A percentile compares a stretch with the other conserved stretches of the same genome.
These are phyloP conservation scores for Tetrax tetrax DNA, from an alignment of 2,113 vertebrate genomes.

Conservation along the genomic window DNA sequence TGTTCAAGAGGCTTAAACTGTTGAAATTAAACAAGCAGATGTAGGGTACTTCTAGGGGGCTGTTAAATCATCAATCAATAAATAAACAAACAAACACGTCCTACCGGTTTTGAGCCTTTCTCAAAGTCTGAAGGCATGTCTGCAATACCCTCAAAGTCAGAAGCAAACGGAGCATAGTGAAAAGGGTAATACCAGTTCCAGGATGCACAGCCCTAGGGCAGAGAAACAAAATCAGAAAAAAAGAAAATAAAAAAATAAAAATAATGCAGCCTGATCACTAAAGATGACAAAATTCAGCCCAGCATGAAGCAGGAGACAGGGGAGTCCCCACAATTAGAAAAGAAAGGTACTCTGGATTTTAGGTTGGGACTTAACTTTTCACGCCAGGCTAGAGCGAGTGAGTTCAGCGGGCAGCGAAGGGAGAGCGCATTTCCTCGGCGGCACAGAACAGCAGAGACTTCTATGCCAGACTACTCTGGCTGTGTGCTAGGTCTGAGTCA, in stretches of 20 bases:
- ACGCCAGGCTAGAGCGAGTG: background rate
- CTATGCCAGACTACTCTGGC: background rate
- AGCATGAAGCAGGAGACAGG: background rate
- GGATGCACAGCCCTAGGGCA: slow-evolving; percentile 91
- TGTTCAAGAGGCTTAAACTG: slow-evolving; percentile 97
- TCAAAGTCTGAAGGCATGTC: slow-evolving; percentile 91
- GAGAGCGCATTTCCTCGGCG: background rate
- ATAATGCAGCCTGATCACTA: no score
- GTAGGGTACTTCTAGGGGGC: background rate
- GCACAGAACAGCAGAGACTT: background rate
- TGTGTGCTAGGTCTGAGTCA: background rate
- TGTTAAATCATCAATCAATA: background rate
- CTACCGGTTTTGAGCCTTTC: slow-evolving; percentile 90
- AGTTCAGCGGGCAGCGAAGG: background rate
- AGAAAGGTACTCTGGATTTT: background rate
- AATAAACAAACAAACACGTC: background rate
- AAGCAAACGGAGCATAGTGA: slow-evolving; percentile 97
- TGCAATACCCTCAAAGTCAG: slow-evolving; percentile 94
- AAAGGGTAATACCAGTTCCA: slow-evolving; percentile 99
- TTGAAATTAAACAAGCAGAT: slow-evolving; percentile 2
- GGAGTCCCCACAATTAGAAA: background rate
- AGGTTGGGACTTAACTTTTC: background rate
- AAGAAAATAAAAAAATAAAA: no score
- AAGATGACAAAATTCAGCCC: background rate
- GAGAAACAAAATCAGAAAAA: background rate